A percentile compares a stretch with the other conserved stretches of the same genome.
Evolutionary conservation across 2,888 invertebrate genomes (phyloP).

Genomic region (Anthophora plumipes): DNA sequence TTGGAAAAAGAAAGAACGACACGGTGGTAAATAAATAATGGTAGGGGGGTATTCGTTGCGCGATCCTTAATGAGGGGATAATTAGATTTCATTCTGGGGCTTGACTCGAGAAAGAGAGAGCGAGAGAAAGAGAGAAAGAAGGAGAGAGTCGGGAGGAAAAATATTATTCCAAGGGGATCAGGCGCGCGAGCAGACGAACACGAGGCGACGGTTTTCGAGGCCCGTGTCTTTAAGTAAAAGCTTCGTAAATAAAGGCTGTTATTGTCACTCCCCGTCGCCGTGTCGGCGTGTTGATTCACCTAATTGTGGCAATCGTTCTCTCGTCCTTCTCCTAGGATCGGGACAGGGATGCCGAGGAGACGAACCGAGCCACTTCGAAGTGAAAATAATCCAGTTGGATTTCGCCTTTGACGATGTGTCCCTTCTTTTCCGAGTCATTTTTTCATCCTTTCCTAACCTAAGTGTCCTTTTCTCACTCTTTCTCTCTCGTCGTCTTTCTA

Average conservation of each 20-base stretch:
- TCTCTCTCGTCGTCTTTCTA: background rate
- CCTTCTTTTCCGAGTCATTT: too few relatives aligned
- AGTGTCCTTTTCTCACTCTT: too few relatives aligned
- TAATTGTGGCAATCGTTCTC: conserved; percentile 64
- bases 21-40: conserved; percentile 1
- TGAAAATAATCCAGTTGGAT: conserved; percentile 48
- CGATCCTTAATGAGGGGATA: conserved; percentile 38
- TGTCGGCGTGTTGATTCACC: conserved; percentile 65
- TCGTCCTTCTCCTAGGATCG: conserved; percentile 16
- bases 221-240: conserved; percentile 47
- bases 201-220: conserved; percentile 18
- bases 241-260: conserved; percentile 46
- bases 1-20: background rate
- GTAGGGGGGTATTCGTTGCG: conserved; percentile 1
- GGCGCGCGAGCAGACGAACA: background rate
- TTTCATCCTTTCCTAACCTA: background rate
- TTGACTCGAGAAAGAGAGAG: background rate
- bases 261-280: conserved; percentile 50
- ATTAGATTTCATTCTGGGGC: conserved; percentile 35
- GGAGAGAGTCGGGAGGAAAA: conserved; percentile 19
- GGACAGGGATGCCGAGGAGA: background rate
- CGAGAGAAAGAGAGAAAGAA: background rate
- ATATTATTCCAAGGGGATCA: conserved; percentile 46
- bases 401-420: conserved; percentile 31
- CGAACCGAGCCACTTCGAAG: conserved; percentile 4